Base-by-base conservation (phyloP, 2,888 invertebrate genomes). In the Leptinotarsa tumamoca region DNA sequence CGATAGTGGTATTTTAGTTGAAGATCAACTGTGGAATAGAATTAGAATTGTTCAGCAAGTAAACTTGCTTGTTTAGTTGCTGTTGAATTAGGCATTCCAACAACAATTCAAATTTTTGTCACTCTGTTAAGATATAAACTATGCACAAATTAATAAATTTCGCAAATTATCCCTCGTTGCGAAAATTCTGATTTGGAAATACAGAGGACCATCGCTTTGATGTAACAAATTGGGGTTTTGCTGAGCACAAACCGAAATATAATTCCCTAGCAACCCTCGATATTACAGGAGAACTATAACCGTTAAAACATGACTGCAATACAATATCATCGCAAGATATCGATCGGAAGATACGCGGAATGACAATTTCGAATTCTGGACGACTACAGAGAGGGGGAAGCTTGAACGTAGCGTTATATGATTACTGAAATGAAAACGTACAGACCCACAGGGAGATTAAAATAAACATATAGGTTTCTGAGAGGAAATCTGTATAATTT, bases 261-360 rank as follows among this genome's bases (percentile, higher is more conserved):
- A 68, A 71, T 71, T 75, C 71, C 71, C 43, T 70, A 56, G 70
- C 70, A 70, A 76, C 71, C 70, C 68, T 68, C 71, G 72, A 79
- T 80, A 74, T 75, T 75, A 79, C 73, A 72, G 71, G 71, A 76
- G 73, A 76, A 75, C 79, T 71, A 80, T 79, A 80, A 79, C 80
- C 75, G 80, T 78, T 79, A 77, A 77, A 79, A 78, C 79, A 79
- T 80, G 80, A 79, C 79, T 80, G 78, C 78, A 80, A 80, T 80
- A 79, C 80, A 79, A 79, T 78, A 80, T 80, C 80, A 78, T 80
- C 79, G 79, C 75, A 71, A 76, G 79, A 74, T 80, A 80, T 80
- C 77, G 80, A 80, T 79, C 77, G 71, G 67, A 72, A 76, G 15
- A 58, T 49, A 58, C 21, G 70, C 23, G 70, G 58, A 72, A 67